These are phyloP conservation scores for Cydia amplana DNA, from an alignment of 1,140 invertebrate species.

Conservation along the genomic window DNA sequence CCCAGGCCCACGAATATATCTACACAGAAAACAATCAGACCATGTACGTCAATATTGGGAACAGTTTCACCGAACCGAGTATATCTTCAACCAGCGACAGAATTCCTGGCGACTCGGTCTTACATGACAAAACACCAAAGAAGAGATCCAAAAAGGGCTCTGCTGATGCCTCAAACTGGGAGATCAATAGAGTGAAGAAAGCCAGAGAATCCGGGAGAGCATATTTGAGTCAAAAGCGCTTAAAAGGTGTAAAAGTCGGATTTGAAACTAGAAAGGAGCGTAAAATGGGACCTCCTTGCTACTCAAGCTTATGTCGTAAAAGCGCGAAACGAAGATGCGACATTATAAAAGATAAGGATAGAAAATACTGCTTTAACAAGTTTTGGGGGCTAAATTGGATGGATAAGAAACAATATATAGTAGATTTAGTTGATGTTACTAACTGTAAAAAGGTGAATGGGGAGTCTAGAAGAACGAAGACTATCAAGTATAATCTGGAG, in stretches of 20 bases:
- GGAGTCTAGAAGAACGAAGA: not conserved
- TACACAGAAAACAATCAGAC: constrained; percentile 3
- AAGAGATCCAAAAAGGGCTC: not conserved
- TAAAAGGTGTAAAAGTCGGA: constrained; percentile 15
- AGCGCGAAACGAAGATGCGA: constrained; percentile 9
- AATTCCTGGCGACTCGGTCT: not conserved
- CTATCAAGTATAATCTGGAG: constrained; percentile 3
- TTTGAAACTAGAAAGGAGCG: constrained; percentile 7
- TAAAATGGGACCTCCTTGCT: constrained; percentile 13
- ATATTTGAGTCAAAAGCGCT: constrained; percentile 3
- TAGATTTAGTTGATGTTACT: not conserved
- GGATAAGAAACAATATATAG: not conserved
- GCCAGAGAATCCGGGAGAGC: constrained; percentile 1
- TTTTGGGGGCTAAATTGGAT: constrained; percentile 1
- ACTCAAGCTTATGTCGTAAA: not conserved
- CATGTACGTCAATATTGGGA: not conserved
- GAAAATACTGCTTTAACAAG: constrained; percentile 9
- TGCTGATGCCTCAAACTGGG: not conserved
- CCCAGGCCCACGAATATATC: not conserved
- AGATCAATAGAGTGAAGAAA: constrained; percentile 5
- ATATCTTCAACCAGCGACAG: not conserved
- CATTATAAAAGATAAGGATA: not conserved
- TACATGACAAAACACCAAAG: not conserved
- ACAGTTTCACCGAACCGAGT: not conserved
- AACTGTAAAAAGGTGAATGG: constrained; percentile 2